These are phyloP conservation scores for Parazoanthus swiftii DNA, from an alignment of 92 coral and sea anemone species.

Conservation along the genomic window DNA sequence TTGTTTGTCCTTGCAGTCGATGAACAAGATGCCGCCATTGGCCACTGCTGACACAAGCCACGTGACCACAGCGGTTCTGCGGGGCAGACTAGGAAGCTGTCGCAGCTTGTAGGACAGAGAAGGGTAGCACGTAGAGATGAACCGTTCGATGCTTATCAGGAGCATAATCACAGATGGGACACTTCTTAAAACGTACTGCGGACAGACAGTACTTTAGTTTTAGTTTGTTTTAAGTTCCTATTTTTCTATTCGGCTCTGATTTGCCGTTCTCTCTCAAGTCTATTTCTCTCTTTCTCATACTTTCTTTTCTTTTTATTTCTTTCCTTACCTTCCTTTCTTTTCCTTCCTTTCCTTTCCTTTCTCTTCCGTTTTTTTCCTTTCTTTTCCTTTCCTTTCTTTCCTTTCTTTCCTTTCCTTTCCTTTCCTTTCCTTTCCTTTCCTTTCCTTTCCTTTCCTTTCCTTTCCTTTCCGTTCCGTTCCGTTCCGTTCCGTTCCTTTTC, in stretches of 20 bases:
- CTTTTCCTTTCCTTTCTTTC: too few species aligned
- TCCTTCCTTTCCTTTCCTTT: too few species aligned
- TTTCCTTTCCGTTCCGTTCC: too few species aligned
- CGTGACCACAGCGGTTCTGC: not conserved
- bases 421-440: too few species aligned
- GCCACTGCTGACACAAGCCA: not conserved
- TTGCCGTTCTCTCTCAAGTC: not conserved
- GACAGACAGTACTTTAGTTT: not conserved
- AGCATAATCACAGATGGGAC: conserved; percentile 37
- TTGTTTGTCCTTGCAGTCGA: conserved; percentile 6
- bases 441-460: too few species aligned
- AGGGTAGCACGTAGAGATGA: conserved; percentile 31
- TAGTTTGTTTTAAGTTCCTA: not conserved
- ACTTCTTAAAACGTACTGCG: conserved; percentile 26
- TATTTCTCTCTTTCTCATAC: too few species aligned
- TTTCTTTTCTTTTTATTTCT: too few species aligned
- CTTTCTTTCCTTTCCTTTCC: too few species aligned
- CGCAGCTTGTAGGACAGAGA: conserved; percentile 32
- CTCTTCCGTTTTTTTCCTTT: too few species aligned
- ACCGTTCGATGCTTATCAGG: conserved; percentile 24
- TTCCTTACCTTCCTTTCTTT: too few species aligned
- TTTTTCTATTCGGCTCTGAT: not conserved
- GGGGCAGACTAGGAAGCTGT: conserved; percentile 16
- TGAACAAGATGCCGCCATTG: conserved; percentile 27
- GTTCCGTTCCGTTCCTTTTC: too few species aligned